phyloP scores from a whole-genome alignment of 2,888 invertebrate genomes.

The Pachliopta kotzebuea region DNA sequence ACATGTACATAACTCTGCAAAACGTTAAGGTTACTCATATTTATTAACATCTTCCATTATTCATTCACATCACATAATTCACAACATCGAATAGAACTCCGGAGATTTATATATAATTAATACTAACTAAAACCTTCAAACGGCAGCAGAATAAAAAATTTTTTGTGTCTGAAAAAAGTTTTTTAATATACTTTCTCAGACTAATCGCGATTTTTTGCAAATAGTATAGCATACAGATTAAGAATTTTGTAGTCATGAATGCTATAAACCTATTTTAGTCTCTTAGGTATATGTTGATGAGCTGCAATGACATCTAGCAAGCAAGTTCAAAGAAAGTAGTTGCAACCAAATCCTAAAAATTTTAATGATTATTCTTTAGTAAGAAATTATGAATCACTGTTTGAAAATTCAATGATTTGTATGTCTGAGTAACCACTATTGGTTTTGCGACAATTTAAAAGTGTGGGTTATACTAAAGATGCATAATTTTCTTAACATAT shows the following conservation, averaged over 20 bases:
- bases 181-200: neutral
- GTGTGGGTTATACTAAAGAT: too few species aligned
- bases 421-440: too few species aligned
- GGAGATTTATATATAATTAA: neutral
- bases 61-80: neutral
- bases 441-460: too few species aligned
- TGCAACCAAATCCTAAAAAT: too few species aligned
- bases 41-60: neutral
- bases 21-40: neutral
- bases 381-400: too few species aligned
- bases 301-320: neutral
- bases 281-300: neutral
- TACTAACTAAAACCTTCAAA: neutral
- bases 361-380: too few species aligned
- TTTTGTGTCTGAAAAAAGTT: too few species aligned
- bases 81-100: neutral
- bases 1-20: slow-evolving; percentile 12
- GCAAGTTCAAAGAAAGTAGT: neutral
- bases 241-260: neutral
- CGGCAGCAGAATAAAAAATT: neutral
- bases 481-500: too few species aligned
- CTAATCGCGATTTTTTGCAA: neutral
- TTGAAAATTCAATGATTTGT: too few species aligned
- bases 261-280: neutral
- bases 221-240: neutral